These are phyloP conservation scores for Forbesichthys papilliferus DNA, from an alignment of 2,113 vertebrate genomes.

Conservation along the genomic window DNA sequence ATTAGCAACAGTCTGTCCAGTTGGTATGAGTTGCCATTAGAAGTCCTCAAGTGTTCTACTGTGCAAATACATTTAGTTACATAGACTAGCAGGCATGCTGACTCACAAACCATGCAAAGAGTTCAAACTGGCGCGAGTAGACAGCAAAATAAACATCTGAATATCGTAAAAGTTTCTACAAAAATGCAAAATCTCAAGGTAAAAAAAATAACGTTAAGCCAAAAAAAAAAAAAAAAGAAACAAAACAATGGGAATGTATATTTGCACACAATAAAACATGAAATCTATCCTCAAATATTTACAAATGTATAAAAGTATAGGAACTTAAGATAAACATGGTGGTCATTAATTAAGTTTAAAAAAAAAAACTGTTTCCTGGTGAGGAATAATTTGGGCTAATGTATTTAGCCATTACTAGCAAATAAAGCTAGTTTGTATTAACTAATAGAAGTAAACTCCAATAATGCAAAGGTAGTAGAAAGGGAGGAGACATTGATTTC, in stretches of 20 bases:
- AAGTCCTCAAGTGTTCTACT: conserved; percentile 71
- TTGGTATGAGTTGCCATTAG: conserved; percentile 32
- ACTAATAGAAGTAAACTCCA: not conserved
- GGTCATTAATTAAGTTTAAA: conserved; percentile 15
- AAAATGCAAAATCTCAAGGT: conserved; percentile 21
- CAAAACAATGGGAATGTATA: conserved; percentile 65
- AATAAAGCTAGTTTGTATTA: not conserved
- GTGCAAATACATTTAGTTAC: conserved; percentile 75
- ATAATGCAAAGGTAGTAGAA: not conserved
- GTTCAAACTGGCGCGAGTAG: conserved; percentile 69
- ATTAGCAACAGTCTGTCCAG: conserved; percentile 41
- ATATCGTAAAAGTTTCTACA: conserved; percentile 42
- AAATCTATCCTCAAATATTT: conserved; percentile 30
- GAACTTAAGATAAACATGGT: conserved; percentile 39
- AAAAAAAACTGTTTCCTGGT: conserved; percentile 15
- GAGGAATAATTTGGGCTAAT: conserved; percentile 2
- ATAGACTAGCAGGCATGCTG: conserved; percentile 76
- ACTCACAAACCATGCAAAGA: conserved; percentile 78
- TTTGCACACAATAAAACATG: conserved; percentile 38
- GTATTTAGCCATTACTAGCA: not conserved
- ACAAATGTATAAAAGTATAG: conserved; percentile 46
- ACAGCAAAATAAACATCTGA: conserved; percentile 38
- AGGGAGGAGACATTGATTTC: conserved; percentile 26
- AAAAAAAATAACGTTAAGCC: conserved; percentile 23
- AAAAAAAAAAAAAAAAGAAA: conserved; percentile 36